Evolutionary conservation across 1,140 invertebrate species (phyloP).

Genomic region (Trachymyrmex cornetzi): DNA sequence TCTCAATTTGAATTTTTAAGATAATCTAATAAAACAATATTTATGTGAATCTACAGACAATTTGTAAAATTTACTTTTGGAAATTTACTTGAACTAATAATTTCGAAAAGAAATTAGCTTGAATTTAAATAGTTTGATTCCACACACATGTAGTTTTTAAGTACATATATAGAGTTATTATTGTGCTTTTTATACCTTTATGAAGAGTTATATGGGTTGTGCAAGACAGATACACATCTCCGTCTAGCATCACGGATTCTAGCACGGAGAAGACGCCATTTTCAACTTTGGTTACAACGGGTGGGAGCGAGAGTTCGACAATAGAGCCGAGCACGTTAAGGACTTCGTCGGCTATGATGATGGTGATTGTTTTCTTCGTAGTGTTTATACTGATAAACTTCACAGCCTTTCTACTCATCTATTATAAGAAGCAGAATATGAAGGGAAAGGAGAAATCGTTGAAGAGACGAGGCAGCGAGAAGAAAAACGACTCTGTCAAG

Average conservation of each 20-base stretch:
- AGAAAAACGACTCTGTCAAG: slow-evolving; percentile 75
- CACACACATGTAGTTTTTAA: no score
- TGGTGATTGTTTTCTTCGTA: slow-evolving; percentile 92
- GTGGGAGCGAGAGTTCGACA: slow-evolving; percentile 5
- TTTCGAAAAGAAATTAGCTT: background rate
- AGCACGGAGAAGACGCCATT: slow-evolving; percentile 1
- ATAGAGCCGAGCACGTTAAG: slow-evolving; percentile 68
- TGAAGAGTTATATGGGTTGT: background rate
- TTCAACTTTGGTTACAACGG: slow-evolving; percentile 15
- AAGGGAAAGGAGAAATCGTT: slow-evolving; percentile 86
- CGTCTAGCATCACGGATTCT: slow-evolving; percentile 21
- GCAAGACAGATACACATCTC: slow-evolving; percentile 23
- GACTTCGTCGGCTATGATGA: slow-evolving; percentile 88
- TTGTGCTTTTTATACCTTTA: background rate
- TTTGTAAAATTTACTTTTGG: background rate
- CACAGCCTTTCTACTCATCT: slow-evolving; percentile 91
- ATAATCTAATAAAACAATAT: background rate
- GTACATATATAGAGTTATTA: background rate
- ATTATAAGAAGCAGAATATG: slow-evolving; percentile 90
- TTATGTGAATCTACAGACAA: background rate
- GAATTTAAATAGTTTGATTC: background rate
- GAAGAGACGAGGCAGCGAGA: slow-evolving; percentile 82
- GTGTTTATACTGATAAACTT: slow-evolving; percentile 94
- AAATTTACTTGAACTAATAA: background rate
- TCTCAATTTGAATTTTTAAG: background rate